Evolutionary conservation across 2,888 invertebrate genomes (phyloP), one percentile per base, ranked within the genome.

Genomic region (Germaria angustata): DNA sequence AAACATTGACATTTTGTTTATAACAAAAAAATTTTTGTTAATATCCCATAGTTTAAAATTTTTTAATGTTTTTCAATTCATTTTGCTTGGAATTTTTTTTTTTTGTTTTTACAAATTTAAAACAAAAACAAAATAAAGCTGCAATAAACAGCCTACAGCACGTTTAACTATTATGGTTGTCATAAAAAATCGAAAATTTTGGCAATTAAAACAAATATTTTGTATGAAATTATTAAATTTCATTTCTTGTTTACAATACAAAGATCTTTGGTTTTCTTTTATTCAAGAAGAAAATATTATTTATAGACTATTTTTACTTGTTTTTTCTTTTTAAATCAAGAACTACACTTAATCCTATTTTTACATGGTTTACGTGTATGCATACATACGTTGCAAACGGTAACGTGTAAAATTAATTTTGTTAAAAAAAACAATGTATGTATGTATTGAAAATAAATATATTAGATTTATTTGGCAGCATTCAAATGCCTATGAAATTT

Each of bases 11-110:
- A 51, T 61, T 39, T 61, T 49, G 49, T 51, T 73, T 61, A 39
- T 53, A 53, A 53, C 39, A 39, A 41, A 32, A 55, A 20, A 32
- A 0, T 7, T 61, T 72, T 61, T 36, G 72, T 49, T 46, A 61
- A 72, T 72, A 51, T 61, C 17, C 24, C n/a, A 49, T 15, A 55
- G 28, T 17, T 53, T 39, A 15, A 9, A 53, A 13, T 41, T 7
- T 46, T 65, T n/a, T 1, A 24, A 20, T 28, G 41, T 5, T 61
- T 5, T 28, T 8, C 15, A 41, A 20, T 32, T 65, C 20, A 32
- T 32, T 34, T 68, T 1, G 2, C 3, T 28, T 68, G 8, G n/a
- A n/a, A 32, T 15, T 7, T 53, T 28, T n/a, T 9, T 15, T 68
- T 51, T 66, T 34, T 46, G 13, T 32, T 24, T 24, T 24, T 24